These are phyloP conservation scores for Sebastiscus albofasciatus DNA, from an alignment of 2,797 vertebrate genomes.

Conservation along the genomic window DNA sequence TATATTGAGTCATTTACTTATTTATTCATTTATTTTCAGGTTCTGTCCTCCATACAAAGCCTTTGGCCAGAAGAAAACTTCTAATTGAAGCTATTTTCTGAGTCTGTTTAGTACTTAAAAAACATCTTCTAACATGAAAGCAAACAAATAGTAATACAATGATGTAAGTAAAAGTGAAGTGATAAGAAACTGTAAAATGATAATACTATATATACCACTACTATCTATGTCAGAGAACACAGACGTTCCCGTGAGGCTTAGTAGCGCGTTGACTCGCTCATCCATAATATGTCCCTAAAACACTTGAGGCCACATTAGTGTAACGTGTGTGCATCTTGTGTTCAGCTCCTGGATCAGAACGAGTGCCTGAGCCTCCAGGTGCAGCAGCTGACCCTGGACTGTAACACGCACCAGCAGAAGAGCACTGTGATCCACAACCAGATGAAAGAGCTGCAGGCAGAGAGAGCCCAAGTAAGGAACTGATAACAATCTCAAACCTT, in stretches of 20 bases:
- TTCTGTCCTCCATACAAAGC: too few species aligned
- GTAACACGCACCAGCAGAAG: constrained; percentile 87
- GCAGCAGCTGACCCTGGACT: constrained; percentile 85
- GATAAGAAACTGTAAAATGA: background rate
- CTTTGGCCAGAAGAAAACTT: background rate
- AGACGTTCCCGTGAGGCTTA: background rate
- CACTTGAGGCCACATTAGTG: background rate
- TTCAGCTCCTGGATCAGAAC: constrained; percentile 86
- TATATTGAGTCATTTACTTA: too few species aligned
- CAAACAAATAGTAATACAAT: background rate
- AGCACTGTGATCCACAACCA: constrained; percentile 83
- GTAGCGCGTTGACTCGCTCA: background rate
- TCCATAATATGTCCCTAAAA: background rate
- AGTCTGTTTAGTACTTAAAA: background rate
- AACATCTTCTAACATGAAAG: background rate
- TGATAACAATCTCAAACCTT: background rate
- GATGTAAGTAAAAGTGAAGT: background rate
- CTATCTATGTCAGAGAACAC: background rate
- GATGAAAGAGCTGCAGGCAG: constrained; percentile 86
- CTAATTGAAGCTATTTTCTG: background rate
- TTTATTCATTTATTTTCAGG: too few species aligned
- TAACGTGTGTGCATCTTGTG: background rate
- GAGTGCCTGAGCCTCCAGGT: constrained; percentile 84
- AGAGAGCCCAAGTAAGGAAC: constrained; percentile 86
- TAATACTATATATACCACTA: background rate